A percentile compares a stretch with the other conserved stretches of the same genome.
Conservation (phyloP, 53 echinoderm and acorn worm genomes). For the Paracentrotus lividus region DNA sequence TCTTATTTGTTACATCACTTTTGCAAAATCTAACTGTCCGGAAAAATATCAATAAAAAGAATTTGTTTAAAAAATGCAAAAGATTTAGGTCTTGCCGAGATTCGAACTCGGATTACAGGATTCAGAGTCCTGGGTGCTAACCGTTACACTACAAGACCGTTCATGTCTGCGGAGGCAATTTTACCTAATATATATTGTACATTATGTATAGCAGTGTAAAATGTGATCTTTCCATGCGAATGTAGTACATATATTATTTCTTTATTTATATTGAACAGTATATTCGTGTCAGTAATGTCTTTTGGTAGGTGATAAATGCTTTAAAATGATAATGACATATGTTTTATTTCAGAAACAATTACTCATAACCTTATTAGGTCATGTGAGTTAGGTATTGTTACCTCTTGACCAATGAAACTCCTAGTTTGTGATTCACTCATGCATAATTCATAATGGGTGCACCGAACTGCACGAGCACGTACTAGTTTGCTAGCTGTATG, state of each 20-base stretch:
- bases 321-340: not conserved
- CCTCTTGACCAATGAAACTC: constrained; percentile 44
- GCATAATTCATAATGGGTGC: constrained; percentile 65
- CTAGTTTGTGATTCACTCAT: constrained; percentile 57
- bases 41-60: too few relatives aligned
- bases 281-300: not conserved
- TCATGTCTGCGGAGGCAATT: not conserved
- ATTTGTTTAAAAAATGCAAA: constrained; percentile 66
- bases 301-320: not conserved
- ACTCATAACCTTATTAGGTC: constrained; percentile 53
- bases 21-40: too few relatives aligned
- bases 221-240: not conserved
- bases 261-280: not conserved
- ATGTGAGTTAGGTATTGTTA: constrained; percentile 21
- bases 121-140: constrained; percentile 99
- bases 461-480: too few relatives aligned
- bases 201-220: not conserved
- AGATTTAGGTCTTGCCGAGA: constrained; percentile 98
- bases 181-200: not conserved
- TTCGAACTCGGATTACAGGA: constrained; percentile 99
- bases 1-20: too few relatives aligned
- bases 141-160: constrained; percentile 99
- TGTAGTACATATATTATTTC: not conserved
- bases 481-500: too few relatives aligned
- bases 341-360: constrained; percentile 1